phyloP scores from a whole-genome alignment of 2,113 vertebrate species.

The Electrona antarctica region DNA sequence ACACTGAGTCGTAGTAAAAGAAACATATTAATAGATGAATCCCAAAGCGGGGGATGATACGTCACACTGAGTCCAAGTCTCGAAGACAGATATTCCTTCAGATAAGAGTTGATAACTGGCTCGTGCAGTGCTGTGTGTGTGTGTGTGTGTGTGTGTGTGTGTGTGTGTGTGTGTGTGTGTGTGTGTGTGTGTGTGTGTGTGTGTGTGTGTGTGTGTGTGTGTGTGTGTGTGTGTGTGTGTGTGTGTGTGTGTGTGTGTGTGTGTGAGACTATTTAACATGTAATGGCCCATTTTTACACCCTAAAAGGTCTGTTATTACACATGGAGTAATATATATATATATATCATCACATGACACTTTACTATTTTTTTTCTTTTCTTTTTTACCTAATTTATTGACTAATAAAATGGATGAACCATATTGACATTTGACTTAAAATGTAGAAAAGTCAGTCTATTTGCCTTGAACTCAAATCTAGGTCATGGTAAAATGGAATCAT shows the following conservation, averaged over 20 bases:
- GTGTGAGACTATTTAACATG: too few species aligned
- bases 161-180: background rate
- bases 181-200: too few species aligned
- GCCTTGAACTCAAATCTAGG: constrained; percentile 2
- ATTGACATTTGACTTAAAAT: constrained; percentile 9
- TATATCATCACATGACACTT: too few species aligned
- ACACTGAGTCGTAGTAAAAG: constrained; percentile 4
- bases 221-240: background rate
- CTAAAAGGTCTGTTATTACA: too few species aligned
- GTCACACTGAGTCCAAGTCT: background rate
- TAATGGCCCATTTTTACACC: too few species aligned
- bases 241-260: too few species aligned
- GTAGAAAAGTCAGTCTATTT: constrained; percentile 4
- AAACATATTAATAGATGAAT: constrained; percentile 7
- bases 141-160: background rate
- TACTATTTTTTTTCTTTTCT: too few species aligned
- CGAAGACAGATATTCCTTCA: background rate
- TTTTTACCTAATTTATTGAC: too few species aligned
- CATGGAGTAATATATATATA: too few species aligned
- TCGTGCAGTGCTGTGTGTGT: background rate
- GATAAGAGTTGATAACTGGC: constrained; percentile 29
- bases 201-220: background rate
- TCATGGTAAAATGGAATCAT: background rate
- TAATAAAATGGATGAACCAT: background rate
- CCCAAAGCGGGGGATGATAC: background rate